Conservation (phyloP, 2,113 vertebrate genomes). For the Ramphastos sulfuratus region DNA sequence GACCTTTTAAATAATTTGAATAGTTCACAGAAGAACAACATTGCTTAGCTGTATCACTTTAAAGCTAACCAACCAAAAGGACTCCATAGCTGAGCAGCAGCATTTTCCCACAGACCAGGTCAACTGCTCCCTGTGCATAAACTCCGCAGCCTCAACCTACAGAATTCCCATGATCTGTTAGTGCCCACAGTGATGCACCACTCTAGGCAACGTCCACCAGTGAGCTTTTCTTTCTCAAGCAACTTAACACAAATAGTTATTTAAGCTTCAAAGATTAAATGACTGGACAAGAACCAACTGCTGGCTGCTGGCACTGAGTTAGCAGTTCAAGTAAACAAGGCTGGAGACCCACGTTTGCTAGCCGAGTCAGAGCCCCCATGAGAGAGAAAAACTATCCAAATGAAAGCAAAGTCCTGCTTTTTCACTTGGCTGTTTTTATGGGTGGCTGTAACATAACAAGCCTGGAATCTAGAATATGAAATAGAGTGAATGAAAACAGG, state of each 20-base stretch:
- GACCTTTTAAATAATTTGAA: neutral
- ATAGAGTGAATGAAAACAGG: neutral
- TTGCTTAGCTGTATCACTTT: neutral
- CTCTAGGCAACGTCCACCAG: neutral
- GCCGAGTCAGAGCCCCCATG: neutral
- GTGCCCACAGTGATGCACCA: neutral
- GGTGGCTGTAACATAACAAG: neutral
- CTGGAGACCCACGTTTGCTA: neutral
- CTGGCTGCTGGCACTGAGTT: conserved; percentile 42
- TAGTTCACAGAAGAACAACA: neutral
- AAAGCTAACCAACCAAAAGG: neutral
- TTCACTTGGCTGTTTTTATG: conserved; percentile 6
- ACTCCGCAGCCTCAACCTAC: neutral
- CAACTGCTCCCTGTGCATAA: neutral
- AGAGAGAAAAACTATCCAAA: neutral
- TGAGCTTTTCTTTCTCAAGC: conserved; percentile 32
- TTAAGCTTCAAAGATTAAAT: conserved; percentile 46
- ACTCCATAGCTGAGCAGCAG: neutral
- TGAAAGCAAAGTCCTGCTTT: neutral
- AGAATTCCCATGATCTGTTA: neutral
- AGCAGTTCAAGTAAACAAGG: conserved; percentile 14
- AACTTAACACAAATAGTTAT: conserved; percentile 32
- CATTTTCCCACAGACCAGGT: conserved; percentile 34
- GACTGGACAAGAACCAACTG: conserved; percentile 39
- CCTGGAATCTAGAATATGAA: neutral